Evolutionary conservation across 2,888 invertebrate genomes (phyloP), one percentile per base, ranked within the genome.

Genomic region (Mellilla xanthometata): DNA sequence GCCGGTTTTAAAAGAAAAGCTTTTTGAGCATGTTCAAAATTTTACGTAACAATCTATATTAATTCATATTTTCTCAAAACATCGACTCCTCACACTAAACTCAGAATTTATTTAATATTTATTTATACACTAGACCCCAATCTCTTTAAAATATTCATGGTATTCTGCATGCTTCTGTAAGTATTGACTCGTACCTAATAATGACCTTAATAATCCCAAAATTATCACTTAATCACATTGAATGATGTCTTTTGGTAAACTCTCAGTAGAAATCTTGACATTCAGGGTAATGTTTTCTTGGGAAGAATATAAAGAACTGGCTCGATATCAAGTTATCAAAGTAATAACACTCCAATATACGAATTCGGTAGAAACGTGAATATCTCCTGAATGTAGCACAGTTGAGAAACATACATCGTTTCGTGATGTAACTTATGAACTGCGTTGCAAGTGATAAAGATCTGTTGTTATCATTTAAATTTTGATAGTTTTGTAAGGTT

Each of bases 131-230:
- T 85, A 8, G 93, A 93, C 0, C 89, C 87, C 19, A 93, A 72
- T 1, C 91, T 67, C 12, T 87, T 79, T 31, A 96, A 76, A 38
- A 90, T 90, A 5, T 81, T 61, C 10, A 90, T 76, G 0, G 95
- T 95, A 52, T 88, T 83, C 0, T 93, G 94, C 94, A 97, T 94
- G 65, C 94, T 94, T 8, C 96, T 91, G 43, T 94, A 92, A 54
- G 96, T 93, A 73, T 96, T 96, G 34, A 95, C 80, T 53, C 96
- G 91, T 0, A n/a, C n/a, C n/a, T n/a, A 96, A 97, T 10, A 97
- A 91, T 6, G 95, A 94, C 71, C 96, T 96, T 32, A 97, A n/a
- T n/a, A n/a, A 77, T 2, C 97, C 97, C n/a, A n/a, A n/a, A 34
- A 97, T 72, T 28, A 97, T 82, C 53, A 97, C n/a, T n/a, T n/a